phyloP scores from a whole-genome alignment of 2,797 vertebrate species.

The Oreochromis grahami region DNA sequence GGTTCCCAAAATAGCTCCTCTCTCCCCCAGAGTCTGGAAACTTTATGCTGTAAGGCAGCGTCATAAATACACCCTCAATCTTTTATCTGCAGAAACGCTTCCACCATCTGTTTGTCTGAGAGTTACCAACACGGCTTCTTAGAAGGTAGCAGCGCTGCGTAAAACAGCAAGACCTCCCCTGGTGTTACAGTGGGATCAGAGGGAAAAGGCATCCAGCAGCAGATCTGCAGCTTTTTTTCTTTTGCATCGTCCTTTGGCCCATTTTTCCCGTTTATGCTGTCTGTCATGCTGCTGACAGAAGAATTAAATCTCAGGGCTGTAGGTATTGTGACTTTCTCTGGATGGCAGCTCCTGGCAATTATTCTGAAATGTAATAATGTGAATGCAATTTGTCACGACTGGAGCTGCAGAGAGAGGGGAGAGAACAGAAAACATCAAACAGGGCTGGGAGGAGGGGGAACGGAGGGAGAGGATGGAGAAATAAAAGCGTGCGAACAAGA shows the following conservation, averaged over 20 bases:
- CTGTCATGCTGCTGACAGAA: neutral
- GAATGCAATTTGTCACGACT: constrained; percentile 2
- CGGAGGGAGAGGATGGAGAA: neutral
- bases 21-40: neutral
- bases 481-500: neutral
- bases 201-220: neutral
- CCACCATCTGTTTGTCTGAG: neutral
- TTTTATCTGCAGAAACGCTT: neutral
- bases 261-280: neutral
- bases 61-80: neutral
- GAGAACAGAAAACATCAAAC: neutral
- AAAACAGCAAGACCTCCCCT: neutral
- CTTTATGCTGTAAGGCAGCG: neutral
- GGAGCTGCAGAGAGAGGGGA: neutral
- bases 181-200: neutral
- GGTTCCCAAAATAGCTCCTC: neutral
- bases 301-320: neutral
- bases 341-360: constrained; percentile 4
- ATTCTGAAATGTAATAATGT: neutral
- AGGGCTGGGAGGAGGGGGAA: neutral
- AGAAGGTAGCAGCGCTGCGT: neutral
- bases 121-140: neutral
- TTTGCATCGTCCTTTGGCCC: neutral
- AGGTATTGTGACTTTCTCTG: constrained; percentile 3
- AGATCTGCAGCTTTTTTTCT: neutral